Evolutionary conservation across 2,888 invertebrate species (phyloP).

Genomic region (Hyppa rectilinea): DNA sequence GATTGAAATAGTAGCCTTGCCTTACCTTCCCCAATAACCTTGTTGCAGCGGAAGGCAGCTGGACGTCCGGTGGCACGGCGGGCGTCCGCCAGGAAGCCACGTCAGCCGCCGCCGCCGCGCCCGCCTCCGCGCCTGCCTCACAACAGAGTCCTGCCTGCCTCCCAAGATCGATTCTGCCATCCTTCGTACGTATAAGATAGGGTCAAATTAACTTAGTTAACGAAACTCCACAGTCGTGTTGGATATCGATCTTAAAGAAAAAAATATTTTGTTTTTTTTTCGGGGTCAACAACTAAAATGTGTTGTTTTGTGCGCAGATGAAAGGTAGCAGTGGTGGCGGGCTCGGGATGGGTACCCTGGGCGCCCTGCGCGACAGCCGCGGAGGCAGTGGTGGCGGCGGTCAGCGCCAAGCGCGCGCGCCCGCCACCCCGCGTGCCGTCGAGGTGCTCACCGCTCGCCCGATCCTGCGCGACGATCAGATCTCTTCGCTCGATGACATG

Average conservation of each 20-base stretch:
- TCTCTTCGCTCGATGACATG: conserved; percentile 97
- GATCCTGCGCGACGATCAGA: conserved; percentile 97
- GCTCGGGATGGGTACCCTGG: conserved; percentile 86
- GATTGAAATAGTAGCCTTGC: conserved; percentile 24
- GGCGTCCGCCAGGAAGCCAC: conserved; percentile 90
- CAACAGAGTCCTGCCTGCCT: conserved; percentile 92
- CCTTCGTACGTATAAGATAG: conserved; percentile 91
- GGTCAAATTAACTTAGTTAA: neutral
- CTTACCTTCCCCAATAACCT: conserved; percentile 48
- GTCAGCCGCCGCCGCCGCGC: conserved; percentile 87
- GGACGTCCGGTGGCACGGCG: conserved; percentile 95
- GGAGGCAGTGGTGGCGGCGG: conserved; percentile 68
- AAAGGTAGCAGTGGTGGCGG: conserved; percentile 88
- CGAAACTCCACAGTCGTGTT: neutral
- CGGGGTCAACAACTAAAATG: neutral
- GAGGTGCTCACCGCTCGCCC: conserved; percentile 94
- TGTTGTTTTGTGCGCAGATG: conserved; percentile 72
- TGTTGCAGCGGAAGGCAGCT: conserved; percentile 94
- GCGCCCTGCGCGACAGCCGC: conserved; percentile 81
- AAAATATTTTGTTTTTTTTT: too few relatives aligned
- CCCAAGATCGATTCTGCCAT: conserved; percentile 93
- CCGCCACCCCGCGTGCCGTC: conserved; percentile 88
- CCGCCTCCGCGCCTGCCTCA: conserved; percentile 88
- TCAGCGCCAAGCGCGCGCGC: conserved; percentile 74
- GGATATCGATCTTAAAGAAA: neutral